Evolutionary conservation across 2,113 vertebrate species (phyloP), one percentile per base, ranked within the genome.

Genomic region (Sebastes fasciatus): DNA sequence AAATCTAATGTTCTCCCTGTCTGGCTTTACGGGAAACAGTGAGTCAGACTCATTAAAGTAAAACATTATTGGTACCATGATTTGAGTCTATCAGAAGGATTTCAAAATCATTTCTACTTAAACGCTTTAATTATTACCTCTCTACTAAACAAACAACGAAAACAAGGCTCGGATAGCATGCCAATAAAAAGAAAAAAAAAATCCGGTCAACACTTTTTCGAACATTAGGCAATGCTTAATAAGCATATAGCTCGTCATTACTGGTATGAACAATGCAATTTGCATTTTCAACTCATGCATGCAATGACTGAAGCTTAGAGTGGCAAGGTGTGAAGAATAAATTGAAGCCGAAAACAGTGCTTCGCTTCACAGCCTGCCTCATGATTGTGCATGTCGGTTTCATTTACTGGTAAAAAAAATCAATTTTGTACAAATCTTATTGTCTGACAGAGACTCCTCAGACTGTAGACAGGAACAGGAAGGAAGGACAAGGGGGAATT

Each of bases 251-350:
- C 68, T 75, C n/a, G 89, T 92, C 89, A 91, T 91, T 86, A 80
- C 86, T 87, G 67, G 85, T 89, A 73, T 94, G 91, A 94, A 92
- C 43, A 91, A 93, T 90, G 93, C 88, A 83, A 66, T 84, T 23
- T 74, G 93, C 90, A 92, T 94, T 94, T 92, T 92, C 92, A 91
- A 84, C 89, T 87, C 90, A 73, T 86, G 86, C 90, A 88, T 80
- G 89, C 86, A 92, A 94, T 93, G 92, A 92, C 86, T 63, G 52
- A 19, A 83, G 87, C 90, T 90, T 87, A 89, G 90, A 57, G 81
- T 90, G 86, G 84, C 80, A 89, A 84, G 78, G 90, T 77, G 86
- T 88, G 67, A 51, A 49, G 60, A 81, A 82, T 74, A 52, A 78
- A 86, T 17, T 57, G 64, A 77, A 84, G 79, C 43, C 21, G 45